Percentiles rank a stretch among this genome's conserved stretches.
phyloP scores from a whole-genome alignment of 2,113 vertebrate species.

The Hepsetus odoe region DNA sequence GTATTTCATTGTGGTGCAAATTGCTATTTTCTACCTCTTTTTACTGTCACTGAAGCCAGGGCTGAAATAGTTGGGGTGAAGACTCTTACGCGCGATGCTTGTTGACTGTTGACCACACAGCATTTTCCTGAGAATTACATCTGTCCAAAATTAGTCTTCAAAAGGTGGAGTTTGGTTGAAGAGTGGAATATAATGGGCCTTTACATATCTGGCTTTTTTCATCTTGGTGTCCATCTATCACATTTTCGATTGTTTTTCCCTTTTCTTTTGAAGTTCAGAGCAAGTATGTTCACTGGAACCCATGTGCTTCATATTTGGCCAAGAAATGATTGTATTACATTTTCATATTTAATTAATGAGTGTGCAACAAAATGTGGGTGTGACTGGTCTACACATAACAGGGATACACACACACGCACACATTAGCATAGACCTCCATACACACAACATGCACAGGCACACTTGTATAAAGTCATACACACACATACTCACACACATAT shows the following conservation, averaged over 20 bases:
- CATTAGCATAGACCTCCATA: not conserved
- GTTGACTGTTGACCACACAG: too few relatives aligned
- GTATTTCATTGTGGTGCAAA: too few relatives aligned
- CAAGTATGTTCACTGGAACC: not conserved
- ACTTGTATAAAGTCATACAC: too few relatives aligned
- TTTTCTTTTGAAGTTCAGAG: not conserved
- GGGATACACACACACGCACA: slow-evolving; percentile 17
- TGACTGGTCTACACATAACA: slow-evolving; percentile 4
- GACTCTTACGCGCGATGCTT: too few relatives aligned
- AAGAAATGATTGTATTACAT: slow-evolving; percentile 21
- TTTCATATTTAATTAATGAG: slow-evolving; percentile 19
- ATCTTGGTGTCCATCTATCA: slow-evolving; percentile 42
- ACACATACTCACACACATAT: not conserved
- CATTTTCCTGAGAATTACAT: too few relatives aligned
- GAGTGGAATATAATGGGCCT: slow-evolving; percentile 40
- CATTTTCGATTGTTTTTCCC: not conserved
- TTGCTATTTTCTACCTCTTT: too few relatives aligned
- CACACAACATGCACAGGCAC: not conserved
- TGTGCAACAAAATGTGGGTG: not conserved
- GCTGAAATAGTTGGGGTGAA: too few relatives aligned
- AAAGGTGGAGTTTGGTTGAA: slow-evolving; percentile 56
- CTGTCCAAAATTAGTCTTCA: not conserved
- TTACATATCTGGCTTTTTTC: slow-evolving; percentile 65
- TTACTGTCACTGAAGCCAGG: too few relatives aligned
- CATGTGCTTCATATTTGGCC: slow-evolving; percentile 45